Base-by-base conservation (phyloP, 2,797 vertebrate genomes). In the Rhinoraja longicauda region DNA sequence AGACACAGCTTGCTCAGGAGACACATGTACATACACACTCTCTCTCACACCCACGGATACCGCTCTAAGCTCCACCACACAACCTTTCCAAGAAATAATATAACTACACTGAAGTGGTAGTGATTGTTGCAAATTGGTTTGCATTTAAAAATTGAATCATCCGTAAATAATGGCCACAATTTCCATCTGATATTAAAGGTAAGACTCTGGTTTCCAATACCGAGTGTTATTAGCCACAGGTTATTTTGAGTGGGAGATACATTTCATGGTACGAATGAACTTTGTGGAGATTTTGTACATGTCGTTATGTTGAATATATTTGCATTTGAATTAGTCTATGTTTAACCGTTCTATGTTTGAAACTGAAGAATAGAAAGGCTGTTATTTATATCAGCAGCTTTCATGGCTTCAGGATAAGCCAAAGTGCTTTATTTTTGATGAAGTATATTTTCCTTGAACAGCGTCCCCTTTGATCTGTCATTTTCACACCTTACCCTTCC, bases 111-210 rank as follows among this genome's bases (percentile, higher is more conserved):
- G 24, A 73, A 72, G 67, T 57, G 62, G 36, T 73, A 53, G 9
- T 17, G 73, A 26, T 91, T 90, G 13, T 13, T 64, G 59, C 6
- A 88, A 88, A 88, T 88, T 88, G 62, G n/a, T 92, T 75, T 29
- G 70, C 90, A 57, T 57, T 92, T 53, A 92, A 29, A 53, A 75
- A 53, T 53, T 92, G 90, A 92, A 92, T 92, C 90, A 92, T 75
- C 64, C 17, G 70, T 57, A 24, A 0, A 75, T 57, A 29, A 72
- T 91, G 64, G 24, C 67, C 67, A 72, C 2, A 91, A 92, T 45
- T 72, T 70, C 26, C 45, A 29, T 75, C 32, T 29, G 8, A 75
- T 92, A 75, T 73, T 92, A 26, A 92, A 75, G 26, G 12, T 12
- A 29, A 29, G 1, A 57, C 26, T 13, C 70, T 15, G 24, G 6